phyloP scores from a whole-genome alignment of 2,888 invertebrate genomes.

The Drosophila multiciliata region DNA sequence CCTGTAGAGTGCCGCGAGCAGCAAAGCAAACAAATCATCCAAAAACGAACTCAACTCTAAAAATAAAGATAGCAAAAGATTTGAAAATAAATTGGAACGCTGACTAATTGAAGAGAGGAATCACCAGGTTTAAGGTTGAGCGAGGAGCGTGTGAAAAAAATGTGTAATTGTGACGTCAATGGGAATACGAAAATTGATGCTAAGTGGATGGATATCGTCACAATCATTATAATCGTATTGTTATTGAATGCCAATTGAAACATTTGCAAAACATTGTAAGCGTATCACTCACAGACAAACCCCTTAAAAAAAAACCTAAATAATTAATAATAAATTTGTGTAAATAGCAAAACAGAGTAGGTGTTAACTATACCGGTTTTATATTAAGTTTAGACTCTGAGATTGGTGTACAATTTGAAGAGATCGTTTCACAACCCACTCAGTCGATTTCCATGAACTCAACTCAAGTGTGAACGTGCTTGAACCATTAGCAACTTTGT shows the following conservation, averaged over 20 bases:
- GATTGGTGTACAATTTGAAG: conserved; percentile 4
- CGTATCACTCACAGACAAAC: conserved; percentile 17
- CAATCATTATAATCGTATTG: conserved; percentile 18
- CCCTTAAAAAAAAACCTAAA: conserved; percentile 3
- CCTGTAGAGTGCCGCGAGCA: neutral
- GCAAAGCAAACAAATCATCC: neutral
- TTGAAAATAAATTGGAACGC: conserved; percentile 11
- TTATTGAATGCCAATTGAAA: conserved; percentile 15
- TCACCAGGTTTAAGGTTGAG: neutral
- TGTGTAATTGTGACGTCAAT: conserved; percentile 30
- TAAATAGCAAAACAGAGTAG: conserved; percentile 1
- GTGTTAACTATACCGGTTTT: conserved; percentile 27
- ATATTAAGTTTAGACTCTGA: neutral
- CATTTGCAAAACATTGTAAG: neutral
- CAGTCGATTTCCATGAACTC: conserved; percentile 41
- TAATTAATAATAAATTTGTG: neutral
- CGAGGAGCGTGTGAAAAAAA: conserved; percentile 15
- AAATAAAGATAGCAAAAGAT: neutral
- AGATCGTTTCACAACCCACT: conserved; percentile 20
- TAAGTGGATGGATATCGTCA: conserved; percentile 32
- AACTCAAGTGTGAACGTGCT: conserved; percentile 38
- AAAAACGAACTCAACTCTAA: neutral
- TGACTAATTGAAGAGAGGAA: conserved; percentile 21
- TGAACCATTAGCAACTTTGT: conserved; percentile 44
- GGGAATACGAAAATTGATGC: conserved; percentile 24